phyloP scores from a whole-genome alignment of 1,140 invertebrate species.

The Lutraria rhynchaena region DNA sequence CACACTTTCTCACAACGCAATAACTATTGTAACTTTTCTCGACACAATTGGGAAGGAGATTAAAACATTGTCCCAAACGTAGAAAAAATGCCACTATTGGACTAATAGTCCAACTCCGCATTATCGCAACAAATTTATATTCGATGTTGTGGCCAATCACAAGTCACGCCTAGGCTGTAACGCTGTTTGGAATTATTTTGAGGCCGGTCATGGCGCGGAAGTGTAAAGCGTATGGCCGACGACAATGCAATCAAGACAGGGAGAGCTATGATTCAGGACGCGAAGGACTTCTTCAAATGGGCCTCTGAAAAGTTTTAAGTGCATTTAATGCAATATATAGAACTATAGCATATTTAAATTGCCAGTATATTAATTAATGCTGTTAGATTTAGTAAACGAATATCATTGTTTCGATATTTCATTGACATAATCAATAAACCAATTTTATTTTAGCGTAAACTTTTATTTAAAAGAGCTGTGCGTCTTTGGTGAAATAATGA shows the following conservation, averaged over 20 bases:
- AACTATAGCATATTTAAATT: too few relatives aligned
- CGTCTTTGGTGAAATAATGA: too few relatives aligned
- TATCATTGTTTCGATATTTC: too few relatives aligned
- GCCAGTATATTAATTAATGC: too few relatives aligned
- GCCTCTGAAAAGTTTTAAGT: too few relatives aligned
- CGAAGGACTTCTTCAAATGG: too few relatives aligned
- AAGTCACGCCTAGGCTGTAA: slow-evolving; percentile 11
- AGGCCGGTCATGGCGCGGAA: slow-evolving; percentile 19
- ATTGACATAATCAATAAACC: too few relatives aligned
- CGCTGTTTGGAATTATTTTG: slow-evolving; percentile 26
- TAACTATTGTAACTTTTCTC: slow-evolving; percentile 42
- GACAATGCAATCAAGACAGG: neutral
- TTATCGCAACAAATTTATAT: slow-evolving; percentile 59
- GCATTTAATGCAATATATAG: too few relatives aligned
- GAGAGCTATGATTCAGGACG: slow-evolving; percentile 1
- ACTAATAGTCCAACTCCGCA: slow-evolving; percentile 60
- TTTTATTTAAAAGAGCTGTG: too few relatives aligned
- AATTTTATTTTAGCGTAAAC: too few relatives aligned
- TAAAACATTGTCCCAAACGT: slow-evolving; percentile 17
- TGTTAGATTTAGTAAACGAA: too few relatives aligned
- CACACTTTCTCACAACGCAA: slow-evolving; percentile 36
- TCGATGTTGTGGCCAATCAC: slow-evolving; percentile 50
- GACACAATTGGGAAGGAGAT: slow-evolving; percentile 14
- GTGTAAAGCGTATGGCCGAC: neutral
- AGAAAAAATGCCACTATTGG: slow-evolving; percentile 59